These are phyloP conservation scores for Ophion slaviceki DNA, from an alignment of 2,888 invertebrate genomes.

Conservation along the genomic window DNA sequence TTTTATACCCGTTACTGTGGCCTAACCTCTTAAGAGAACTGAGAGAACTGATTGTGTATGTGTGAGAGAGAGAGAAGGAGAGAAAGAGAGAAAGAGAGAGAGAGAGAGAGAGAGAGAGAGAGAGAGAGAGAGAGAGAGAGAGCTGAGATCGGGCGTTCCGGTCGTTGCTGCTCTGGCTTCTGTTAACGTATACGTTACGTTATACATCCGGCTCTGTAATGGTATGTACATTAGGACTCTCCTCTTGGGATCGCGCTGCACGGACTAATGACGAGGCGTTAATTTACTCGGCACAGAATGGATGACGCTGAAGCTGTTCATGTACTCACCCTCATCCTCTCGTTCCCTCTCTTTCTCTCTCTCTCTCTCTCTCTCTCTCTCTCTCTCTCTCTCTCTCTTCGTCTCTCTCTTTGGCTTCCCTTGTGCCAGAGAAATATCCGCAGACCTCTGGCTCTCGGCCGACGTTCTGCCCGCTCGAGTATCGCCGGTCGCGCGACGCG, in stretches of 20 bases:
- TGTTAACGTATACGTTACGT: constrained; percentile 20
- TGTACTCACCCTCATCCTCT: constrained; percentile 10
- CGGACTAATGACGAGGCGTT: constrained; percentile 72
- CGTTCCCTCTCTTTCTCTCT: constrained; percentile 12
- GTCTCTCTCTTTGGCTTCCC: background rate
- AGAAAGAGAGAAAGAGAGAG: no score
- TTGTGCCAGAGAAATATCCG: constrained; percentile 42
- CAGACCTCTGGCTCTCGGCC: background rate
- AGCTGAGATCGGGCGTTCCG: constrained; percentile 49
- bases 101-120: background rate
- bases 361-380: constrained; percentile 3
- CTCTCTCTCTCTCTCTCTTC: constrained; percentile 4
- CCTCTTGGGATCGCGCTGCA: constrained; percentile 42
- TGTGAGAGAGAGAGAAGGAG: background rate
- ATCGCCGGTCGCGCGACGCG: constrained; percentile 50
- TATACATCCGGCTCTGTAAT: constrained; percentile 22
- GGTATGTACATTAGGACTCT: constrained; percentile 18
- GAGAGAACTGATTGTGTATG: no score
- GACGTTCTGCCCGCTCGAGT: constrained; percentile 43
- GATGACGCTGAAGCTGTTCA: constrained; percentile 71
- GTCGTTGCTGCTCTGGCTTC: constrained; percentile 50
- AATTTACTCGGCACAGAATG: constrained; percentile 67
- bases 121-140: constrained; percentile 9
- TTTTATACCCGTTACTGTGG: no score
- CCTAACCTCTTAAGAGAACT: no score